Conservation (phyloP, 2,888 invertebrate genomes). For the Drosophila borborema region DNA sequence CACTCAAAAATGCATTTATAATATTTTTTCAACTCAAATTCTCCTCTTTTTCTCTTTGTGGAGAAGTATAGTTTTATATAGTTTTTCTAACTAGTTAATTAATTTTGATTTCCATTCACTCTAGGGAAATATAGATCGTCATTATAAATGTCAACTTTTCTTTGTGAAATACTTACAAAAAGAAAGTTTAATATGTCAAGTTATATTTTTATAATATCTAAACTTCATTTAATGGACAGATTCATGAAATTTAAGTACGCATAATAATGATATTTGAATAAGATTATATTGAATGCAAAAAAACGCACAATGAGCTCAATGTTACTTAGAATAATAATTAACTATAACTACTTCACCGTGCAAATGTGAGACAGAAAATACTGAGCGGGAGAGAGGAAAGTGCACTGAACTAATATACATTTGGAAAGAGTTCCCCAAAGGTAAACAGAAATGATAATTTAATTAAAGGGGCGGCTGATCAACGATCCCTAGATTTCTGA, state of each 20-base stretch:
- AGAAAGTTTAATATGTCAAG: no score
- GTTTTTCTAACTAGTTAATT: background rate
- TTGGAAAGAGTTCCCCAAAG: slow-evolving; percentile 3
- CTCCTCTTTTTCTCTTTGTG: no score
- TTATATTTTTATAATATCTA: no score
- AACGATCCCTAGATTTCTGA: slow-evolving; percentile 41
- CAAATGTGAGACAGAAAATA: no score
- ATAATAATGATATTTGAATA: slow-evolving; percentile 1
- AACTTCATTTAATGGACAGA: no score
- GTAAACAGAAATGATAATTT: slow-evolving; percentile 61
- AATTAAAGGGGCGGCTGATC: slow-evolving; percentile 55
- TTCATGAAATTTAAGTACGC: no score
- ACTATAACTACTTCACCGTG: background rate
- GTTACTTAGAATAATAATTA: background rate
- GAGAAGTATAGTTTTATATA: background rate
- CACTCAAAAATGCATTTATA: background rate
- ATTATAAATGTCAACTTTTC: background rate
- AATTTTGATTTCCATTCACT: background rate
- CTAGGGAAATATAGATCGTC: background rate
- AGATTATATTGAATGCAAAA: background rate
- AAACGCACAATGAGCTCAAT: background rate
- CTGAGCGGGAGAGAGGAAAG: background rate
- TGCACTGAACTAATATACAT: slow-evolving; percentile 34
- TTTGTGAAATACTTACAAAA: background rate
- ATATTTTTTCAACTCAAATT: no score